Evolutionary conservation across 1,140 invertebrate genomes (phyloP).

Genomic region (Temnothorax curvispinosus): DNA sequence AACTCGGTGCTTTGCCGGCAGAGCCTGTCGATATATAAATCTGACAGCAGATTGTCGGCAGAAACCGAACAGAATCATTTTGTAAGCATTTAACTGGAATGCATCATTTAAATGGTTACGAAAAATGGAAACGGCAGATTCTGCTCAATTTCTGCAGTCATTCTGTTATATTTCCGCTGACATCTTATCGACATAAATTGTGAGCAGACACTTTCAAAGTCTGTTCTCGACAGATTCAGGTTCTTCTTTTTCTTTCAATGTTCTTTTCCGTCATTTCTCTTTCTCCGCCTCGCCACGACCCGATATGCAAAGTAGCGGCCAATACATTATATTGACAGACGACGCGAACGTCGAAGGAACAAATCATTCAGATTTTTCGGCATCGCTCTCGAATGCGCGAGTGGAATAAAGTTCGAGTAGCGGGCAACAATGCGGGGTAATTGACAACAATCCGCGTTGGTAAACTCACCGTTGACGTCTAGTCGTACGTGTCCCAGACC

Average conservation of each 20-base stretch:
- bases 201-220: not conserved
- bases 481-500: not conserved
- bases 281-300: not conserved
- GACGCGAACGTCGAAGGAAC: not conserved
- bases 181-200: too few species aligned
- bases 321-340: too few species aligned
- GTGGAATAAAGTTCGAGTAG: not conserved
- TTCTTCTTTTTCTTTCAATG: not conserved
- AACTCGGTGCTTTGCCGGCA: too few species aligned
- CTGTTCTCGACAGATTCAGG: too few species aligned
- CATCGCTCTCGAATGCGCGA: not conserved
- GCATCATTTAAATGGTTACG: too few species aligned
- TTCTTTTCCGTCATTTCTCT: not conserved
- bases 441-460: not conserved
- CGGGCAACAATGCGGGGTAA: not conserved
- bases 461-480: slow-evolving; percentile 30
- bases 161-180: too few species aligned
- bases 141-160: too few species aligned
- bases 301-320: not conserved
- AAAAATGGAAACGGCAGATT: too few species aligned
- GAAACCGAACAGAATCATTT: too few species aligned
- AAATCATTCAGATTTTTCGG: not conserved
- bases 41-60: too few species aligned
- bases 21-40: too few species aligned
- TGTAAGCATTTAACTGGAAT: too few species aligned